Conservation (phyloP, 2,888 invertebrate species). For the Dexiosoma caninum region DNA sequence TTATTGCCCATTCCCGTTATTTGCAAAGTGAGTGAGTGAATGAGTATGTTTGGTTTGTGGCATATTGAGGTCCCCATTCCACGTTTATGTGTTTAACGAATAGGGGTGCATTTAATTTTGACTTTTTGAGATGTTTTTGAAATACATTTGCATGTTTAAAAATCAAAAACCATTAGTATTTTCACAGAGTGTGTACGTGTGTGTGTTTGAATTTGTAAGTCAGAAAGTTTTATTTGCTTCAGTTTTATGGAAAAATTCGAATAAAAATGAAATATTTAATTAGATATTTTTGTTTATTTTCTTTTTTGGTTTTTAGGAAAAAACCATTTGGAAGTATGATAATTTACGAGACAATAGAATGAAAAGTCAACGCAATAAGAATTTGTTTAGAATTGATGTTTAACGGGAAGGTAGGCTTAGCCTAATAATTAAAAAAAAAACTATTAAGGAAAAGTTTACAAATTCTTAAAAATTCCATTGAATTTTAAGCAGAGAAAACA, state of each 20-base stretch:
- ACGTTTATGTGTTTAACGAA: neutral
- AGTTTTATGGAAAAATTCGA: conserved; percentile 42
- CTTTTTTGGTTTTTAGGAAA: conserved; percentile 1
- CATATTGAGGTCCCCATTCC: conserved; percentile 3
- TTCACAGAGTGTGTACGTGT: neutral
- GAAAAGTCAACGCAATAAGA: neutral
- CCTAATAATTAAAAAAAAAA: neutral
- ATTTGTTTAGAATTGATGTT: neutral
- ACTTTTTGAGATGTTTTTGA: conserved; percentile 10
- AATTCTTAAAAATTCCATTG: too few relatives aligned
- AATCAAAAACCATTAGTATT: conserved; percentile 65
- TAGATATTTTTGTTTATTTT: conserved; percentile 3
- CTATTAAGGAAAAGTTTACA: too few relatives aligned
- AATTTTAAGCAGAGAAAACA: too few relatives aligned
- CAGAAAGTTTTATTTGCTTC: conserved; percentile 13
- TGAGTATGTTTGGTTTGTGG: conserved; percentile 1
- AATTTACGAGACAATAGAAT: neutral
- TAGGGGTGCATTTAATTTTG: conserved; percentile 65
- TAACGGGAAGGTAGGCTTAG: neutral
- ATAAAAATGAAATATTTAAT: conserved; percentile 31
- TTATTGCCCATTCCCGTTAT: conserved; percentile 38
- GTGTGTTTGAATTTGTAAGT: neutral
- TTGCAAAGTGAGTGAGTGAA: too few relatives aligned
- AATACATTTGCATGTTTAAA: conserved; percentile 72
- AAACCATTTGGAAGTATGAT: conserved; percentile 1